These are phyloP conservation scores for Regulus satrapa DNA, from an alignment of 2,113 vertebrate species.

Conservation along the genomic window DNA sequence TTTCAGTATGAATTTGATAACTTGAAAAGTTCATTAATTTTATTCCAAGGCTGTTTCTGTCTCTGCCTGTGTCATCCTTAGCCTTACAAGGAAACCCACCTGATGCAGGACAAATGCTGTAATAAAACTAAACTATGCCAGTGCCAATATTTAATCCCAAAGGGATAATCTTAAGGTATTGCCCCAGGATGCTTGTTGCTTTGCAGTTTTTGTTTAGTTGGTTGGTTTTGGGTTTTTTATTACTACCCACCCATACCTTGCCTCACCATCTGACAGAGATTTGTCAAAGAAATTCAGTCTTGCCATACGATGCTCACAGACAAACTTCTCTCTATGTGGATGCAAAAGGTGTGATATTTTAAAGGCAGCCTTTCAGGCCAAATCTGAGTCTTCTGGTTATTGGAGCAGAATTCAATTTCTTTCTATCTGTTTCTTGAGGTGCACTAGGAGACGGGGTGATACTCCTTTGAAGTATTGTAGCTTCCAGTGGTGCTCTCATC, in stretches of 20 bases:
- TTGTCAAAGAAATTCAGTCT: neutral
- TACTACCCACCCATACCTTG: neutral
- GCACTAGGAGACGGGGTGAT: neutral
- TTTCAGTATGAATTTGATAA: neutral
- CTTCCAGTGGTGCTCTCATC: neutral
- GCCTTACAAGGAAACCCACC: neutral
- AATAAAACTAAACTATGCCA: neutral
- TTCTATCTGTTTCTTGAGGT: neutral
- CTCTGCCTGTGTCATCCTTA: neutral
- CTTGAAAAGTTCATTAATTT: neutral
- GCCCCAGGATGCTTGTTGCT: neutral
- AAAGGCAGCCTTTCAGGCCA: neutral
- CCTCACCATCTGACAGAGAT: neutral
- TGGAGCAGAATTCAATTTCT: neutral
- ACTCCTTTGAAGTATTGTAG: neutral
- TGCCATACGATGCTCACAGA: neutral
- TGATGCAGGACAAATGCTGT: neutral
- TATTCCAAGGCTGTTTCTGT: neutral
- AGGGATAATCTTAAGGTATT: neutral
- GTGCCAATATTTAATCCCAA: neutral
- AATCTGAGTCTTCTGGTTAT: neutral
- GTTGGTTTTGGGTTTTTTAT: neutral
- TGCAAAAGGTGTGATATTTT: neutral
- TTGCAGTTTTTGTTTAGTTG: neutral
- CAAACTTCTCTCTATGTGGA: neutral